Conservation (phyloP, 2,113 vertebrate genomes). For the Gadus macrocephalus region DNA sequence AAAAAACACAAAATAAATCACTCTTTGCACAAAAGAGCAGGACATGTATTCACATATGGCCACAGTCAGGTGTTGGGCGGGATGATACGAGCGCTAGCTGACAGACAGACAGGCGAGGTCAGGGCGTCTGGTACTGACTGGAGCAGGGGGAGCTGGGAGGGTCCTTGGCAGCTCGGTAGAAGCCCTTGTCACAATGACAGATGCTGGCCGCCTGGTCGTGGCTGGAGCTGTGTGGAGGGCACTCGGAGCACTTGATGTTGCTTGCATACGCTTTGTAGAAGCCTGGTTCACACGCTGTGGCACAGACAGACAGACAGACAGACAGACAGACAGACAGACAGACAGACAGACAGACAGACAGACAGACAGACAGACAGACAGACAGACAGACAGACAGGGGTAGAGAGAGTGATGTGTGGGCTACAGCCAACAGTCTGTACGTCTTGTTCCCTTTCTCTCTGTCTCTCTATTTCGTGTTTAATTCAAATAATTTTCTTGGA, state of each 20-base stretch:
- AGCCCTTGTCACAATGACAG: conserved; percentile 93
- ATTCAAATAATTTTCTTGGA: not conserved
- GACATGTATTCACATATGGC: too few relatives aligned
- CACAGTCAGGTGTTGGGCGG: not conserved
- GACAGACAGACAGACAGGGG: too few relatives aligned
- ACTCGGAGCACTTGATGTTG: conserved; percentile 93
- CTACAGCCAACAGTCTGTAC: not conserved
- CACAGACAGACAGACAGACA: conserved; percentile 2
- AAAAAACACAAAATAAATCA: too few relatives aligned
- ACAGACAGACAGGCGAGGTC: conserved; percentile 1
- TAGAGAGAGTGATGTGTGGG: not conserved
- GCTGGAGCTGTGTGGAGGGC: conserved; percentile 89
- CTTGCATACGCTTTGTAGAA: conserved; percentile 95
- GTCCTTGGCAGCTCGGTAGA: conserved; percentile 89
- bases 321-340: too few relatives aligned
- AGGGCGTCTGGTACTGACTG: conserved; percentile 73
- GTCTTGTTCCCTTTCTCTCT: not conserved
- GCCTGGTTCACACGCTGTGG: conserved; percentile 86
- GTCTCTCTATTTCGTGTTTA: not conserved
- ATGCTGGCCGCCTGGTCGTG: conserved; percentile 84
- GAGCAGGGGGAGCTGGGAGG: conserved; percentile 92
- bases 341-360: too few relatives aligned
- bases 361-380: too few relatives aligned
- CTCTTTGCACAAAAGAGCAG: too few relatives aligned
- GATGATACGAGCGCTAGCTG: not conserved